A percentile compares a stretch with the other conserved stretches of the same genome.
Conservation (phyloP, 2,113 vertebrate genomes). For the Calidris pygmaea region DNA sequence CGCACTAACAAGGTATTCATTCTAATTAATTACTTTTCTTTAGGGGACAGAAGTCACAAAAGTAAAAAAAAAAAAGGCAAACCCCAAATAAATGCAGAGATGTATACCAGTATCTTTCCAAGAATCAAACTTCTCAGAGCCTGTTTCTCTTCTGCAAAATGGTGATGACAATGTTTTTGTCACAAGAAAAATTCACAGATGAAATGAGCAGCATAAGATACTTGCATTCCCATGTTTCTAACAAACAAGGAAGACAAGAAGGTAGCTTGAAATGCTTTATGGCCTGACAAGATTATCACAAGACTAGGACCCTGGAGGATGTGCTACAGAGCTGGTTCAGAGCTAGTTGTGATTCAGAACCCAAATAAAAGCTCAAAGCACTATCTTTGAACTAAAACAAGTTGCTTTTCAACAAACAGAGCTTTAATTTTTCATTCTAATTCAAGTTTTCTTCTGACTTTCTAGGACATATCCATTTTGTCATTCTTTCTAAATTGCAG, state of each 20-base stretch:
- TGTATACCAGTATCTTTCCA: neutral
- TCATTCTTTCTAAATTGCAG: neutral
- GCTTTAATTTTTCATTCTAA: neutral
- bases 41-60: neutral
- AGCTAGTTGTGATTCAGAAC: neutral
- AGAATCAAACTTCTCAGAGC: neutral
- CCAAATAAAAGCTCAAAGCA: neutral
- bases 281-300: neutral
- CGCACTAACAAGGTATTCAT: neutral
- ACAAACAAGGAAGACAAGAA: neutral
- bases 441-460: neutral
- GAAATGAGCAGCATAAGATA: neutral
- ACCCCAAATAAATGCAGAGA: neutral
- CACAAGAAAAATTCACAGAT: neutral
- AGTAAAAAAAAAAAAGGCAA: neutral
- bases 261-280: neutral
- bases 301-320: neutral
- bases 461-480: neutral
- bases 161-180: neutral
- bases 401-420: neutral
- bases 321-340: neutral
- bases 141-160: neutral
- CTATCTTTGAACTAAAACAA: neutral
- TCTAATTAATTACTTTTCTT: neutral
- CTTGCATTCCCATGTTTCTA: neutral